Percentiles rank a stretch among this genome's conserved stretches.
These are phyloP conservation scores for Mesoligia furuncula DNA, from an alignment of 2,888 invertebrate species.

Conservation along the genomic window DNA sequence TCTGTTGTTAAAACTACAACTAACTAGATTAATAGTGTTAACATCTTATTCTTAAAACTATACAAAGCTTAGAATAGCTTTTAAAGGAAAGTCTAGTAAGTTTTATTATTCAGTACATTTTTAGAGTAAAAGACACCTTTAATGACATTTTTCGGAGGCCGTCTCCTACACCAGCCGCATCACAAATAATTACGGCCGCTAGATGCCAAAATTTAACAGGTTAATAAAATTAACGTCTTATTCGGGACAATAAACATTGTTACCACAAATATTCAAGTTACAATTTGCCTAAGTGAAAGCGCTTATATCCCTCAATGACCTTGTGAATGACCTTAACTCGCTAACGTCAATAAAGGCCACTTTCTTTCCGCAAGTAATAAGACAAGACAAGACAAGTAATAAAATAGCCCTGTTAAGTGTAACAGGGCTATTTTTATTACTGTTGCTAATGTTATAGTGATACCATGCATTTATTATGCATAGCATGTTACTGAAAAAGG, in stretches of 20 bases:
- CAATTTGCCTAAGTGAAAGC: slow-evolving; percentile 25
- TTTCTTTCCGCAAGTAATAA: background rate
- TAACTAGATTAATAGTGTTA: background rate
- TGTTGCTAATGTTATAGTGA: too few species aligned
- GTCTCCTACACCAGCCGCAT: background rate
- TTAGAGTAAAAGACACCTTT: background rate
- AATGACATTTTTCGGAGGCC: background rate
- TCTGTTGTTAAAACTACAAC: background rate
- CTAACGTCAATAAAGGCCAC: background rate
- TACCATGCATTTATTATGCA: slow-evolving; percentile 1
- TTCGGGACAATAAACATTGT: slow-evolving; percentile 1
- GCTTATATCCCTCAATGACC: slow-evolving; percentile 7
- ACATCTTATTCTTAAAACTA: background rate
- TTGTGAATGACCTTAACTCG: slow-evolving; percentile 24
- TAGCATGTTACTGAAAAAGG: background rate
- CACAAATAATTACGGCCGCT: slow-evolving; percentile 3
- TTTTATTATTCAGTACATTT: too few species aligned
- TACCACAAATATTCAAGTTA: slow-evolving; percentile 25
- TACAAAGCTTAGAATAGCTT: background rate
- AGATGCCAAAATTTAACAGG: background rate
- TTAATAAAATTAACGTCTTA: slow-evolving; percentile 2
- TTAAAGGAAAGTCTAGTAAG: background rate
- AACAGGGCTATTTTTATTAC: too few species aligned
- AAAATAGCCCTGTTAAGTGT: too few species aligned
- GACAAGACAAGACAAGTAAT: background rate